These are phyloP conservation scores for Xenops minutus DNA, from an alignment of 2,797 vertebrate species.

Conservation along the genomic window DNA sequence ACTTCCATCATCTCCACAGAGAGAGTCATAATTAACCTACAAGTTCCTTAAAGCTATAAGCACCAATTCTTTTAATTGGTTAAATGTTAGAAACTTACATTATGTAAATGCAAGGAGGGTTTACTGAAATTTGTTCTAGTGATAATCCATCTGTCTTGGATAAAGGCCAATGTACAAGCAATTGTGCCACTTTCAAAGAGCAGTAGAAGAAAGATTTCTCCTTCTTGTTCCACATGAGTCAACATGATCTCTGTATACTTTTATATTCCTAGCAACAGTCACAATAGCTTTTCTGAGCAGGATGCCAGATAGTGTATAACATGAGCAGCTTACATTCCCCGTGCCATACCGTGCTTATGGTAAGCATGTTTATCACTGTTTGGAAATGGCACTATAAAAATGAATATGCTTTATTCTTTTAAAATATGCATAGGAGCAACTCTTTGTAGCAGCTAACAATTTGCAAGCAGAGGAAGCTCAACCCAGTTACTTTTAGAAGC, in stretches of 20 bases:
- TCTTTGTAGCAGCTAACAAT: background rate
- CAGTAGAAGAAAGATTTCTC: background rate
- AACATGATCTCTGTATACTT: background rate
- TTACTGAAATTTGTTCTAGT: background rate
- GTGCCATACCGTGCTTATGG: background rate
- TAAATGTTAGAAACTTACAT: constrained; percentile 11
- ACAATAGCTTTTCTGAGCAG: background rate
- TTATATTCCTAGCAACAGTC: background rate
- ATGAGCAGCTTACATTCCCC: background rate
- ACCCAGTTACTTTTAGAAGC: background rate
- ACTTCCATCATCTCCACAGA: constrained; percentile 3
- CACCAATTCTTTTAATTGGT: constrained; percentile 48
- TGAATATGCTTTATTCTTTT: background rate
- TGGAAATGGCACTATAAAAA: background rate
- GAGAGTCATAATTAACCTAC: constrained; percentile 55
- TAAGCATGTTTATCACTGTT: background rate
- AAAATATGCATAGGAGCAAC: background rate
- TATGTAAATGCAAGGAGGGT: constrained; percentile 29
- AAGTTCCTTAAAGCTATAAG: constrained; percentile 43
- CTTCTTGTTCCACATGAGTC: background rate
- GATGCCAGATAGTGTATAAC: background rate
- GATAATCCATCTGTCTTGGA: constrained; percentile 59
- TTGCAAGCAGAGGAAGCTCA: background rate
- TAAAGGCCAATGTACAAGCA: background rate
- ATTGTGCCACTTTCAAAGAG: background rate